phyloP scores from a whole-genome alignment of 2,888 invertebrate genomes.

The Protophormia terraenovae region DNA sequence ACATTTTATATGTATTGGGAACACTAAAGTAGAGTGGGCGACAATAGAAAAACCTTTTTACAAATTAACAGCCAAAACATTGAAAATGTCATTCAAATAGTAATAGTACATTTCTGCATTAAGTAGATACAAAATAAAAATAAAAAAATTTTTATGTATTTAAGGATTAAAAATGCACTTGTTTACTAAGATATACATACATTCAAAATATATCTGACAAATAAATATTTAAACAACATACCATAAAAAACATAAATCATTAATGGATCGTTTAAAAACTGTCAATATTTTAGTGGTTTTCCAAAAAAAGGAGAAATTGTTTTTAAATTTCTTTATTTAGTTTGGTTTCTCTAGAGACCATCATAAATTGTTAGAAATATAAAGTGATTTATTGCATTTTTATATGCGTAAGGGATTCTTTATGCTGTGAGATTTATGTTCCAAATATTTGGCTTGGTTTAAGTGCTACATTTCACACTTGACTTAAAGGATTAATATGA shows the following conservation, averaged over 20 bases:
- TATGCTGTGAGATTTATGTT: conserved; percentile 36
- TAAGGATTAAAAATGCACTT: conserved; percentile 23
- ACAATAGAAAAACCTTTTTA: conserved; percentile 35
- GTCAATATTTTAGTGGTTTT: conserved; percentile 42
- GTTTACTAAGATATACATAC: not conserved
- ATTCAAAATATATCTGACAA: not conserved
- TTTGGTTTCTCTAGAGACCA: conserved; percentile 23
- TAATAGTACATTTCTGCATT: not conserved
- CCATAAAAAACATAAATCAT: conserved; percentile 56
- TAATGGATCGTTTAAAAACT: conserved; percentile 44
- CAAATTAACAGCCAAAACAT: conserved; percentile 40
- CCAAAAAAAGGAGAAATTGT: too few species aligned
- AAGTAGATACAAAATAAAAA: not conserved
- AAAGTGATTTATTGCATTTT: conserved; percentile 47
- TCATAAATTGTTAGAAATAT: conserved; percentile 27
- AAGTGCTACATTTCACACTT: conserved; percentile 69
- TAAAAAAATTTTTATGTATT: not conserved
- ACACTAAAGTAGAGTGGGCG: conserved; percentile 23
- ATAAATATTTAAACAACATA: conserved; percentile 53
- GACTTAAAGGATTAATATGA: conserved; percentile 55
- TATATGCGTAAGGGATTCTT: conserved; percentile 40
- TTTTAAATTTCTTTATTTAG: not conserved
- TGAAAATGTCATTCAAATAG: conserved; percentile 15
- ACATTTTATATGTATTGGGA: conserved; percentile 60
- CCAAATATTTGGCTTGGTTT: conserved; percentile 59